Percentiles rank a stretch among this genome's conserved stretches.
phyloP scores from a whole-genome alignment of 1,140 invertebrate species.

The Drosophila tani region DNA sequence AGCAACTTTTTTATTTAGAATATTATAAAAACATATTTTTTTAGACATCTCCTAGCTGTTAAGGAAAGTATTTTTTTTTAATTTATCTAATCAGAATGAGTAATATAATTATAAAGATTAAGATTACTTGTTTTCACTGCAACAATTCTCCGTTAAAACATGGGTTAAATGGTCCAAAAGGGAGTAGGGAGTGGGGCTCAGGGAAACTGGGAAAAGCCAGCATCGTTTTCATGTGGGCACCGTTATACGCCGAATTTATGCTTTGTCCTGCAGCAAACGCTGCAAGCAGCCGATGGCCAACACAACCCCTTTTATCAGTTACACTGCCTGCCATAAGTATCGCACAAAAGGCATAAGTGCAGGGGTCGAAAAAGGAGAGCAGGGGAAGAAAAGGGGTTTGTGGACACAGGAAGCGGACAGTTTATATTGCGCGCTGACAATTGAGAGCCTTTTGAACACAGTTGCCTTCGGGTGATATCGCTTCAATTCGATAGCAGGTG shows the following conservation, averaged over 20 bases:
- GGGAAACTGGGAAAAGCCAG: conserved; percentile 11
- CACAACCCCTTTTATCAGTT: conserved; percentile 32
- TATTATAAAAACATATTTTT: no score
- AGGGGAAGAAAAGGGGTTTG: neutral
- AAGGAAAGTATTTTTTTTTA: no score
- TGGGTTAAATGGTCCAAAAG: neutral
- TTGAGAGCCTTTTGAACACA: conserved; percentile 41
- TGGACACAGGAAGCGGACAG: conserved; percentile 36
- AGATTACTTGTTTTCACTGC: no score
- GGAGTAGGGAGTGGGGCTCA: neutral
- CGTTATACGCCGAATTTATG: conserved; percentile 52
- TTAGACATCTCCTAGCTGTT: no score
- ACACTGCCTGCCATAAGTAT: conserved; percentile 60
- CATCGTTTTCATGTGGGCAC: conserved; percentile 40
- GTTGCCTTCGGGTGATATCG: conserved; percentile 3
- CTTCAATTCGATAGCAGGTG: conserved; percentile 13
- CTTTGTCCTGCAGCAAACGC: conserved; percentile 40
- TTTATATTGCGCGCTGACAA: conserved; percentile 54
- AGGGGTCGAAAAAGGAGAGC: neutral
- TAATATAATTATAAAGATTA: no score
- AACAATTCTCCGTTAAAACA: neutral
- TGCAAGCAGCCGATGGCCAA: conserved; percentile 16
- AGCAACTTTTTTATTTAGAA: no score
- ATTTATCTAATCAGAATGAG: no score
- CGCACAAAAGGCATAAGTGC: conserved; percentile 57